These are phyloP conservation scores for Acanthisitta chloris DNA, from an alignment of 2,113 vertebrate genomes.

Conservation along the genomic window DNA sequence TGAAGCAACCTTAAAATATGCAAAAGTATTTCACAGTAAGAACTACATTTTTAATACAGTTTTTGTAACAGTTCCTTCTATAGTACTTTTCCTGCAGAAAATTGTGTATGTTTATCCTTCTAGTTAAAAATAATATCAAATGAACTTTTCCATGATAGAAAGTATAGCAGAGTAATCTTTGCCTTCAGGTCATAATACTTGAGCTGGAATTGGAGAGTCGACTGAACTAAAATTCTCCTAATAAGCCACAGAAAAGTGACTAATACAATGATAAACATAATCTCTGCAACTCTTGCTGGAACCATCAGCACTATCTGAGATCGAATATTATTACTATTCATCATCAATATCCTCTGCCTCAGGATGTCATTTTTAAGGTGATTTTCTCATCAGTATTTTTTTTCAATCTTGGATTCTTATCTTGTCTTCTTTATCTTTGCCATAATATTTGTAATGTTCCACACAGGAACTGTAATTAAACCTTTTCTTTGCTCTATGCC, in stretches of 20 bases:
- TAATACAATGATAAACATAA: background rate
- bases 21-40: background rate
- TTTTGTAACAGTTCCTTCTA: background rate
- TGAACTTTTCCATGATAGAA: background rate
- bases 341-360: constrained; percentile 17
- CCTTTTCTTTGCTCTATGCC: background rate
- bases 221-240: background rate
- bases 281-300: constrained; percentile 9
- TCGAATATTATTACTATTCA: constrained; percentile 1
- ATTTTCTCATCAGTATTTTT: background rate
- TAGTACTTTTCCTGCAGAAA: background rate
- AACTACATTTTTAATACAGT: background rate
- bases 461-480: constrained; percentile 24
- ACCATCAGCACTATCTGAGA: background rate
- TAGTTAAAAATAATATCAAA: background rate
- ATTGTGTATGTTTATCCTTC: background rate
- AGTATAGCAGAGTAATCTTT: background rate
- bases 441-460: background rate
- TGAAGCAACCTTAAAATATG: constrained; percentile 24
- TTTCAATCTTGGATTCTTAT: background rate
- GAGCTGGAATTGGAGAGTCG: background rate
- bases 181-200: background rate
- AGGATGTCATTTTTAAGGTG: constrained; percentile 22
- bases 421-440: constrained; percentile 25
- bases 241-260: background rate